A percentile compares a stretch with the other conserved stretches of the same genome.
phyloP scores from a whole-genome alignment of 2,113 vertebrate species.

The Capra hircus region DNA sequence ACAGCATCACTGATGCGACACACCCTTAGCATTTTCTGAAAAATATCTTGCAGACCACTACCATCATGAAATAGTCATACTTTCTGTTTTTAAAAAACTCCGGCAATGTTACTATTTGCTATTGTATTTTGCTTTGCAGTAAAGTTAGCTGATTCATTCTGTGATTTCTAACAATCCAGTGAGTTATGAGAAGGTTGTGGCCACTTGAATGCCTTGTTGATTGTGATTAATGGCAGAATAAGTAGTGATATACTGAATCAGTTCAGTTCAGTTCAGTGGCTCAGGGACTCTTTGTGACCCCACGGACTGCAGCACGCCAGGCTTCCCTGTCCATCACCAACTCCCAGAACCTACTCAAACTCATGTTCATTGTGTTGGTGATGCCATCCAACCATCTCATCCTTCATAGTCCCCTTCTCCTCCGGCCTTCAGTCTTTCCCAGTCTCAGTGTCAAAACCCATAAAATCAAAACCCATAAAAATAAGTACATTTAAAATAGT shows the following conservation, averaged over 20 bases:
- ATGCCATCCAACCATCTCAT: background rate
- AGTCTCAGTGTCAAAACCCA: background rate
- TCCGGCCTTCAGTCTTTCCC: background rate
- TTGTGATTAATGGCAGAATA: background rate
- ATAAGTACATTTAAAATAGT: background rate
- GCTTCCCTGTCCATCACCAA: background rate
- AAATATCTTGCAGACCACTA: background rate
- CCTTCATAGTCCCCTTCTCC: background rate
- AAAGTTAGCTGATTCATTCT: background rate
- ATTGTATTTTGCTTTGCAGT: background rate
- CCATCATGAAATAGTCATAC: background rate
- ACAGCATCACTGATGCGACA: background rate
- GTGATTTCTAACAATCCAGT: background rate
- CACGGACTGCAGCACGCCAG: fast-evolving
- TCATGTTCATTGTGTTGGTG: background rate
- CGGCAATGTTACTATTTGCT: background rate
- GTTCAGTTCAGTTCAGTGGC: background rate
- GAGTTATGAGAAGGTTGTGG: background rate
- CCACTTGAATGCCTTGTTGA: background rate
- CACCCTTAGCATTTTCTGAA: background rate
- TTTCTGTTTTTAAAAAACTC: background rate
- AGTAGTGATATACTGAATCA: background rate
- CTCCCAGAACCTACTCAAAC: background rate
- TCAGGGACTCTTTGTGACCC: background rate
- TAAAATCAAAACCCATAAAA: background rate